These are phyloP conservation scores for Caenorhabditis imperialis DNA, from an alignment of 2,888 invertebrate species.

Conservation along the genomic window DNA sequence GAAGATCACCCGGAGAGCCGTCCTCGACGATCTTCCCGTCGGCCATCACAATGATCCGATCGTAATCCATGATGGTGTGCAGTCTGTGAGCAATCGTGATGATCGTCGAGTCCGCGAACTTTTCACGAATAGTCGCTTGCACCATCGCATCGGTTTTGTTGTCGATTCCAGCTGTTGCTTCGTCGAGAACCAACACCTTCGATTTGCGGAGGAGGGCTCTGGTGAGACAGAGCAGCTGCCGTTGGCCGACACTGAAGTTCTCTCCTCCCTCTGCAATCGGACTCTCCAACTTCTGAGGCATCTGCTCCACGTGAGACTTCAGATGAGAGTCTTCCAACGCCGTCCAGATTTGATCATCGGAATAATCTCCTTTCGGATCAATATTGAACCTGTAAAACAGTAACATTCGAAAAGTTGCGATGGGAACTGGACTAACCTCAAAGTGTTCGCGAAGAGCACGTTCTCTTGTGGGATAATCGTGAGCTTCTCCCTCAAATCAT, in stretches of 20 bases:
- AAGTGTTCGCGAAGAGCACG: slow-evolving; percentile 42
- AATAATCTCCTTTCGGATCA: slow-evolving; percentile 88
- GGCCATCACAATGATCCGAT: too few relatives aligned
- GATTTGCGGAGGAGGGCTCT: slow-evolving; percentile 80
- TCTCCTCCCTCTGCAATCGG: slow-evolving; percentile 92
- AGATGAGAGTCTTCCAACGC: slow-evolving; percentile 92
- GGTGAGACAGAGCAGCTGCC: slow-evolving; percentile 80
- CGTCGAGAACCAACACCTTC: slow-evolving; percentile 81
- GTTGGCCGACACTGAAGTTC: slow-evolving; percentile 82
- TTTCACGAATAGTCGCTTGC: slow-evolving; percentile 81
- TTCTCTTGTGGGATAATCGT: slow-evolving; percentile 84
- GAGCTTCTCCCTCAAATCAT: slow-evolving; percentile 87
- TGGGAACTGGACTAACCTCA: slow-evolving; percentile 28
- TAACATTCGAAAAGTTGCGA: background rate
- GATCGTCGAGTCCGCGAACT: slow-evolving; percentile 90
- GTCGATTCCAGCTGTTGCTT: slow-evolving; percentile 81
- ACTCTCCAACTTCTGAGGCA: slow-evolving; percentile 85
- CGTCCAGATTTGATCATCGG: slow-evolving; percentile 89
- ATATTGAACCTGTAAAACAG: too few relatives aligned
- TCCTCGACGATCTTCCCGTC: slow-evolving; percentile 60
- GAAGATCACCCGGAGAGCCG: slow-evolving; percentile 54
- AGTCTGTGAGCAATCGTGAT: slow-evolving; percentile 93
- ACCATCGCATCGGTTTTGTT: slow-evolving; percentile 81
- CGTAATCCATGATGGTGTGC: slow-evolving; percentile 92
- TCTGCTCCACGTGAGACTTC: slow-evolving; percentile 85